Percentiles rank a stretch among this genome's conserved stretches.
Conservation (phyloP, 1,140 invertebrate species). For the Orius insidiosus region DNA sequence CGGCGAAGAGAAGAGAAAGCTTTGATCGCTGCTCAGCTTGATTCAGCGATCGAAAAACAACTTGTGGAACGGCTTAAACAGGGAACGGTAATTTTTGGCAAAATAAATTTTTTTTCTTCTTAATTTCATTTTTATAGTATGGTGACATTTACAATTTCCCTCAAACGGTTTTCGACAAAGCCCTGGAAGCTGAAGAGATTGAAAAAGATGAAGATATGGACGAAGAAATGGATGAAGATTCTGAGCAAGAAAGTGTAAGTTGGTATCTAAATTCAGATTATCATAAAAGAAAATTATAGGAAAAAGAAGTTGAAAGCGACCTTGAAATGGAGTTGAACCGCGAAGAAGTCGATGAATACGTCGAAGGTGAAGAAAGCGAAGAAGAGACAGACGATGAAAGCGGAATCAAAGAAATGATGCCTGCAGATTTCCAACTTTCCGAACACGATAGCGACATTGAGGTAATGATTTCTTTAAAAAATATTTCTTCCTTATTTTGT, state of each 20-base stretch:
- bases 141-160: constrained; percentile 95
- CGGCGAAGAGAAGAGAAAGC: constrained; percentile 92
- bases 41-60: constrained; percentile 92
- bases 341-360: constrained; percentile 39
- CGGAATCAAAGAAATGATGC: constrained; percentile 14
- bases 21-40: constrained; percentile 82
- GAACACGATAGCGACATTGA: constrained; percentile 17
- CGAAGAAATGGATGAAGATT: constrained; percentile 35
- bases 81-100: constrained; percentile 68
- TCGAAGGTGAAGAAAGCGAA: constrained; percentile 25
- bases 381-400: constrained; percentile 14
- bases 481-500: no score
- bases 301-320: constrained; percentile 38
- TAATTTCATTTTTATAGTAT: constrained; percentile 47
- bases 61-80: constrained; percentile 83
- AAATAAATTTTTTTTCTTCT: constrained; percentile 20
- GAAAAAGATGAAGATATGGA: no score
- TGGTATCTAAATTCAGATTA: no score
- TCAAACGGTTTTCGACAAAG: constrained; percentile 78
- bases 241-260: constrained; percentile 24
- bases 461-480: constrained; percentile 2
- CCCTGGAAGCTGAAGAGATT: constrained; percentile 61
- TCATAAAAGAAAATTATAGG: no score
- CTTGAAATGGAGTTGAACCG: constrained; percentile 41
- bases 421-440: constrained; percentile 15